Evolutionary conservation across 2,797 vertebrate genomes (phyloP).

Genomic region (Pseudomugil tenellus): DNA sequence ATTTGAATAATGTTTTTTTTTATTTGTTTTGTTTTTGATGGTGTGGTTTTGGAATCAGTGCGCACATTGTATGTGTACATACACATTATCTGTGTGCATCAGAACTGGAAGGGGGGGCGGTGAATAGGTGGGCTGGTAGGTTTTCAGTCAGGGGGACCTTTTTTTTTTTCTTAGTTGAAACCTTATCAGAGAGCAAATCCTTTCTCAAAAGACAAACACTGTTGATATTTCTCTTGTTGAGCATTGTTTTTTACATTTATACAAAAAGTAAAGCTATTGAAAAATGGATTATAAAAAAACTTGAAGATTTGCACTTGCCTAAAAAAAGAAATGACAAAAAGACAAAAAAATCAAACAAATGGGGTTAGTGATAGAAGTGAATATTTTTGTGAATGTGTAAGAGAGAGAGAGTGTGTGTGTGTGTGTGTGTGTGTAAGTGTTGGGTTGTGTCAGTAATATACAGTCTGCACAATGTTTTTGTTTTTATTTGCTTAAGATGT

Average conservation of each 20-base stretch:
- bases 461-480: conserved; percentile 82
- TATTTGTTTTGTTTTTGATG: neutral
- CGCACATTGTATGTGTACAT: conserved; percentile 45
- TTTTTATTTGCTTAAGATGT: conserved; percentile 79
- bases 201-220: conserved; percentile 89
- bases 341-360: conserved; percentile 76
- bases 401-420: conserved; percentile 53
- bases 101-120: conserved; percentile 71
- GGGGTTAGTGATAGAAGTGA: conserved; percentile 82
- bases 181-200: conserved; percentile 85
- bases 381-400: conserved; percentile 83
- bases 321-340: conserved; percentile 82
- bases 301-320: conserved; percentile 90
- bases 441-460: conserved; percentile 78
- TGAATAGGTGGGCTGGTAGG: conserved; percentile 52
- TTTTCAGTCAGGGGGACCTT: conserved; percentile 83
- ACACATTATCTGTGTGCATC: conserved; percentile 51
- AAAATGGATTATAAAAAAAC: conserved; percentile 84
- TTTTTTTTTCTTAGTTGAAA: conserved; percentile 80
- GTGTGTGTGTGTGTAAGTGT: conserved; percentile 58
- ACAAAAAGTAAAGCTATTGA: conserved; percentile 87
- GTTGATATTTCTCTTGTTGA: conserved; percentile 85
- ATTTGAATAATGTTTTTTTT: conserved; percentile 76
- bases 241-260: conserved; percentile 83
- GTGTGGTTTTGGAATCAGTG: conserved; percentile 58